Evolutionary conservation across 2,113 vertebrate genomes (phyloP).

Genomic region (Gallinago media): DNA sequence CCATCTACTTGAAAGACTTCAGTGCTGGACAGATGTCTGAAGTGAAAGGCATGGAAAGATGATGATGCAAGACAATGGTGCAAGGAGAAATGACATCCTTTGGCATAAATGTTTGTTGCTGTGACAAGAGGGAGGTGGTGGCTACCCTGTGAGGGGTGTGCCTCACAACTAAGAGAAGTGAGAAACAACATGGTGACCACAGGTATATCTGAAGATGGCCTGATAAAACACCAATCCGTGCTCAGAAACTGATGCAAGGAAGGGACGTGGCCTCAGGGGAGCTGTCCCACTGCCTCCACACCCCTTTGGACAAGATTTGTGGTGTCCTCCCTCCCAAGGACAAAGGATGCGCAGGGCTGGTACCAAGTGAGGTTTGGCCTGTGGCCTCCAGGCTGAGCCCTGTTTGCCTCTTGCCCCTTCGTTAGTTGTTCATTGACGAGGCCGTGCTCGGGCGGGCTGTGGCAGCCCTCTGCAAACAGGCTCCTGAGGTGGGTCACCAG

Average conservation of each 20-base stretch:
- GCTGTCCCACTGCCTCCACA: background rate
- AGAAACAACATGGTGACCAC: background rate
- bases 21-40: background rate
- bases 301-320: background rate
- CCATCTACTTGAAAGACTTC: background rate
- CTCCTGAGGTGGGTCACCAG: rapidly evolving
- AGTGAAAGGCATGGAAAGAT: background rate
- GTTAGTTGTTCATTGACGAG: background rate
- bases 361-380: background rate
- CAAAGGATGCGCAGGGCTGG: background rate
- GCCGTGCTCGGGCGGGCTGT: rapidly evolving
- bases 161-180: background rate
- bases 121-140: background rate
- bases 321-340: background rate
- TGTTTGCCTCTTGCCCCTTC: background rate
- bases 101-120: background rate
- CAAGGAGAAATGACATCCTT: background rate
- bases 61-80: background rate
- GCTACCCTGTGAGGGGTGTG: background rate
- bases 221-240: background rate
- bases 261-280: background rate
- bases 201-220: background rate
- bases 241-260: background rate
- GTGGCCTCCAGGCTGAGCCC: background rate
- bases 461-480: background rate